These are phyloP conservation scores for Centroberyx gerrardi DNA, from an alignment of 2,797 vertebrate species.

Conservation along the genomic window DNA sequence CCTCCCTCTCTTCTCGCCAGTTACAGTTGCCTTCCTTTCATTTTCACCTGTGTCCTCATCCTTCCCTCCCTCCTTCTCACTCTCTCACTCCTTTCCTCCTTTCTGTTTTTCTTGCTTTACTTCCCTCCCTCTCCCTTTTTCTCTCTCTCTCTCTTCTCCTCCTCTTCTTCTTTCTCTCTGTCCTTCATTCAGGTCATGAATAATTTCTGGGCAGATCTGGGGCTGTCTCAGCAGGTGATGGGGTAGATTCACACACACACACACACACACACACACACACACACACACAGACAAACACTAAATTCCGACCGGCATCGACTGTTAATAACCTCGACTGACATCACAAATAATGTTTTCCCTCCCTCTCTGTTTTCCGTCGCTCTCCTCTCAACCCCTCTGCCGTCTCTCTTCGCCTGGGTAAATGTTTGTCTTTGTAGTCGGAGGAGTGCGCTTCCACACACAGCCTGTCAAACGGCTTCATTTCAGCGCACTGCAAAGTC, in stretches of 20 bases:
- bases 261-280: background rate
- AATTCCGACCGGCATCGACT: slow-evolving; percentile 2
- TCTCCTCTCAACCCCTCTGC: slow-evolving; percentile 37
- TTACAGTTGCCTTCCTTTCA: slow-evolving; percentile 12
- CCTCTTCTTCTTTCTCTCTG: slow-evolving; percentile 3
- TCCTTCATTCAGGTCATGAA: slow-evolving; percentile 61
- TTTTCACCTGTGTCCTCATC: slow-evolving; percentile 2
- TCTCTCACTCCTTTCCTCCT: background rate
- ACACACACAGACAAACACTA: background rate
- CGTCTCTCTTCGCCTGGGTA: slow-evolving; percentile 35
- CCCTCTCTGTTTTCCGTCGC: slow-evolving; percentile 1
- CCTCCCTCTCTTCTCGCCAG: background rate
- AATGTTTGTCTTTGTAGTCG: slow-evolving; percentile 53
- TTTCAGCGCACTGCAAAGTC: slow-evolving; percentile 38
- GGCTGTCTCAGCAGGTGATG: slow-evolving; percentile 55
- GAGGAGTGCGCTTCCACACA: slow-evolving; percentile 21
- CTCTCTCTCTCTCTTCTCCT: background rate
- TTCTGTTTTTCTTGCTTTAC: background rate
- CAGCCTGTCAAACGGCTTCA: slow-evolving; percentile 35
- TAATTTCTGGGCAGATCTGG: slow-evolving; percentile 58
- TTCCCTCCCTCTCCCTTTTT: background rate
- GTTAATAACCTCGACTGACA: slow-evolving; percentile 44
- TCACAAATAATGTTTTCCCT: slow-evolving; percentile 38
- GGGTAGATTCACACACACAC: slow-evolving; percentile 36
- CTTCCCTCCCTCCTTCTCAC: background rate